Conservation (phyloP, 2,797 vertebrate species). For the Hephaestus fuliginosus region DNA sequence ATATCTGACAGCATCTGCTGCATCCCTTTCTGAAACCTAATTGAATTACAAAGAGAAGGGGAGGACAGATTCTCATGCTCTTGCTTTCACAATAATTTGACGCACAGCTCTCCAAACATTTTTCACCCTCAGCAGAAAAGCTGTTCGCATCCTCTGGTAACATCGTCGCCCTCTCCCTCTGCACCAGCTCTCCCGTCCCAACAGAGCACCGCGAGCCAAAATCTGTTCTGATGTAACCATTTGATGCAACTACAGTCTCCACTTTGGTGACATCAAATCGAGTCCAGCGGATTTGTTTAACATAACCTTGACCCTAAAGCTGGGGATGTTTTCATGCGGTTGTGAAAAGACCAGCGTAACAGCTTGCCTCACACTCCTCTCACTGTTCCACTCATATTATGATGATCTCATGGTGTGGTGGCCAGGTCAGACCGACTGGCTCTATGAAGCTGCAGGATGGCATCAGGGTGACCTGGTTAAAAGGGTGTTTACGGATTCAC, state of each 20-base stretch:
- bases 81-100: conserved; percentile 44
- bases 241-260: conserved; percentile 25
- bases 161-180: conserved; percentile 12
- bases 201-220: conserved; percentile 2
- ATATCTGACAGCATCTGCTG: conserved; percentile 41
- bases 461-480: background rate
- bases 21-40: conserved; percentile 21
- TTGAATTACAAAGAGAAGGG: conserved; percentile 49
- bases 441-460: background rate
- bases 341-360: conserved; percentile 13
- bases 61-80: conserved; percentile 38
- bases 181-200: conserved; percentile 6
- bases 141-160: conserved; percentile 33
- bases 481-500: background rate
- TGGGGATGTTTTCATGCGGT: background rate
- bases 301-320: conserved; percentile 22
- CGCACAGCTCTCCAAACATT: conserved; percentile 33
- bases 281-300: conserved; percentile 1
- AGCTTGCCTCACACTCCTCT: background rate
- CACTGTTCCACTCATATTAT: background rate
- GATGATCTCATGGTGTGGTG: background rate
- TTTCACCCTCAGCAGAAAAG: conserved; percentile 45
- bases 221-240: conserved; percentile 32
- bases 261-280: conserved; percentile 37
- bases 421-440: background rate